Base-by-base conservation (phyloP, 2,797 vertebrate genomes). In the Diplodus sargus region DNA sequence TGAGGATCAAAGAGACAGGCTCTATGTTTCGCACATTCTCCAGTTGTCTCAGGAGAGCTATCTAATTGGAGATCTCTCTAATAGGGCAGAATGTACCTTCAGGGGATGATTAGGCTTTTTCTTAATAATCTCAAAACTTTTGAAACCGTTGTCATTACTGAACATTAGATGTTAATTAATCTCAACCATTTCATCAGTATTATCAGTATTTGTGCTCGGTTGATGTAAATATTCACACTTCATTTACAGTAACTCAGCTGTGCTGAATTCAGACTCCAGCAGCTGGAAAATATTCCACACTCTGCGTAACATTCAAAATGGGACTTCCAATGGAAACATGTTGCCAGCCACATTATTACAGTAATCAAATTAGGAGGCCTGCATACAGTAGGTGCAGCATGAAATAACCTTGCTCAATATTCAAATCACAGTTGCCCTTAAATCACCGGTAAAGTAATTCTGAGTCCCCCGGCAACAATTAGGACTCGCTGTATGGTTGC, bases 361-460 rank as follows among this genome's bases (percentile, higher is more conserved):
- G 43, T 59, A 45, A 60, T 74, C 18, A n/a, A 56, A 67, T 59
- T 48, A 16, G 28, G 18, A 58, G n/a, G 17, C 17, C 23, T 14
- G 30, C 20, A 51, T 51, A 72, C 58, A 64, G 56, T 52, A 62
- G 64, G 10, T 43, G 56, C 2, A 4, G 17, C 39, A 34, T 61
- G 8, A 70, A 81, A 78, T 65, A 70, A 59, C 56, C 65, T 47
- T 56, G 58, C 52, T 77, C 25, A 78, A 62, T 80, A 83, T 81
- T 81, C 57, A 74, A 74, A 76, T 87, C 25, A 59, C 54, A 61
- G 56, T 23, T 25, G 48, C 20, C 52, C 74, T 70, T 81, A 67
- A 60, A 76, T 56, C 72, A 65, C 53, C 0, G 30, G 25, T 63
- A 6, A 67, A 78, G 65, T 52, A 45, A 54, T 70, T 67, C 45